Conservation (phyloP, 2,797 vertebrate genomes). For the Megalops cyprinoides region DNA sequence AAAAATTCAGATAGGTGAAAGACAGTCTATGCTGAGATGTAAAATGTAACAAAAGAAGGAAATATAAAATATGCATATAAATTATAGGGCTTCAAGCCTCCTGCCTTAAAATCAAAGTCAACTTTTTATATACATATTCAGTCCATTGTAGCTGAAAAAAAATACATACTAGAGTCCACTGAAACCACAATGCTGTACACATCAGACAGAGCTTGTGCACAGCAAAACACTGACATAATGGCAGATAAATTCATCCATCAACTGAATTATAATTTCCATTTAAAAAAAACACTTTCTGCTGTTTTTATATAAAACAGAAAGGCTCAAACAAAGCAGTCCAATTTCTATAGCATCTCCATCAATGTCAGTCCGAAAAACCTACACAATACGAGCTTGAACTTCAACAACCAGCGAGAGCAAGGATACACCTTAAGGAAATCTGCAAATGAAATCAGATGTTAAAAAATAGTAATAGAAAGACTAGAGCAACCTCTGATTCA, state of each 20-base stretch:
- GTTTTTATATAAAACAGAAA: neutral
- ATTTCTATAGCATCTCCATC: neutral
- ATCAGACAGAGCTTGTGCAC: neutral
- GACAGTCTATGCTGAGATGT: no score
- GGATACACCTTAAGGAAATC: no score
- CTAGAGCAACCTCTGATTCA: neutral
- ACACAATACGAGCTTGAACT: conserved; percentile 11
- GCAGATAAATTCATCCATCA: neutral
- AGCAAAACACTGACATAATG: neutral
- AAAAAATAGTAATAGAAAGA: neutral
- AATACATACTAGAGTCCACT: neutral
- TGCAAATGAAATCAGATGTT: neutral
- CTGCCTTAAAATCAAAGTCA: neutral
- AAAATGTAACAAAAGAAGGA: conserved; percentile 20
- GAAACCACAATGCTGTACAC: neutral
- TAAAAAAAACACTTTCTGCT: neutral
- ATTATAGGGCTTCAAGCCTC: neutral
- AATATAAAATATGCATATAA: neutral
- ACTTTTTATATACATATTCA: neutral
- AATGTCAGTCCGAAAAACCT: neutral
- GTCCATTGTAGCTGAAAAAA: neutral
- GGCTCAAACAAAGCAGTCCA: neutral
- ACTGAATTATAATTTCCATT: no score
- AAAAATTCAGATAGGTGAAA: neutral
- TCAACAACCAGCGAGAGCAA: neutral